Evolutionary conservation across 2,888 invertebrate species (phyloP).

Genomic region (Coremacera marginata): DNA sequence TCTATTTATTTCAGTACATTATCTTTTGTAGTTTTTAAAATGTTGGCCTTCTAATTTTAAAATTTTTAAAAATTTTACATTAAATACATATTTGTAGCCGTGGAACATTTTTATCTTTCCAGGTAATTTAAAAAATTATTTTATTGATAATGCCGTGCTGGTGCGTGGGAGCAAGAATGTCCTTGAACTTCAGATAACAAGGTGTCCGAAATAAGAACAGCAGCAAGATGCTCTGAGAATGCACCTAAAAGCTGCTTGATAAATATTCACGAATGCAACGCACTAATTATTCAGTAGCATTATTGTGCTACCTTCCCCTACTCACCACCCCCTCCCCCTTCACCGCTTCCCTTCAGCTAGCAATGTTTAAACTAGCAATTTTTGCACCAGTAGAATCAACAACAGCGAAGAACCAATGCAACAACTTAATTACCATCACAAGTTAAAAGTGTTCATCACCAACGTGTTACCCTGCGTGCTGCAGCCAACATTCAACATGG

Average conservation of each 20-base stretch:
- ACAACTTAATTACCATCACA: slow-evolving; percentile 40
- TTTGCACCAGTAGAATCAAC: not conserved
- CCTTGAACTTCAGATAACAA: slow-evolving; percentile 19
- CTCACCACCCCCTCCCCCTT: not conserved
- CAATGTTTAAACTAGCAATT: not conserved
- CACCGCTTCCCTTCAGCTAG: not conserved
- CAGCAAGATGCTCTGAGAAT: not conserved
- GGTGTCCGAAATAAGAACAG: not conserved
- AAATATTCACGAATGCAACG: slow-evolving; percentile 10
- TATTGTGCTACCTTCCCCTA: not conserved
- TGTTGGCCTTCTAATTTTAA: too few relatives aligned
- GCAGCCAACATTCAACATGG: slow-evolving; percentile 8
- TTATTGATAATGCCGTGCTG: too few relatives aligned
- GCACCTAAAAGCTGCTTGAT: not conserved
- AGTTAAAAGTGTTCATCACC: slow-evolving; percentile 12
- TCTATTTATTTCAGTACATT: too few relatives aligned
- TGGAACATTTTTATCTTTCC: too few relatives aligned
- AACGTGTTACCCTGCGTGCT: not conserved
- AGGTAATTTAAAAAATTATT: too few relatives aligned
- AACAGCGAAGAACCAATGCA: not conserved
- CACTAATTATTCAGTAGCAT: slow-evolving; percentile 28
- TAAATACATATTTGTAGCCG: too few relatives aligned
- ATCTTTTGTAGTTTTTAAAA: too few relatives aligned
- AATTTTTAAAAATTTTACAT: too few relatives aligned
- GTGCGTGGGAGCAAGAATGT: slow-evolving; percentile 18